These are phyloP conservation scores for Siphlonurus alternatus DNA, from an alignment of 2,888 invertebrate species.

Conservation along the genomic window DNA sequence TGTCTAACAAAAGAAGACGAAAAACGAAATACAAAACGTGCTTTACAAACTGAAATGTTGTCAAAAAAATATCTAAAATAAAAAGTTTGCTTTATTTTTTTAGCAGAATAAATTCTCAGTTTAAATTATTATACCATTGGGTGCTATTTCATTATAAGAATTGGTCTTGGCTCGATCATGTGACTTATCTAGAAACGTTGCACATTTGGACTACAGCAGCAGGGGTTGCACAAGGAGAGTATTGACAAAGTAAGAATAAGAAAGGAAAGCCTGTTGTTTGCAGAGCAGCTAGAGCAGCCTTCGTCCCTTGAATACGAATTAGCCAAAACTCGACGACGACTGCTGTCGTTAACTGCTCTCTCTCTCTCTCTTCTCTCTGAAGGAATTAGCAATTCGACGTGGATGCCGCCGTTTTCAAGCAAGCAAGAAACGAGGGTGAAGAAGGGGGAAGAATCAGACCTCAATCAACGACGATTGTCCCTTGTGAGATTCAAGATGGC, in stretches of 20 bases:
- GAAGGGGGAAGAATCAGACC: slow-evolving; percentile 8
- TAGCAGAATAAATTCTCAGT: background rate
- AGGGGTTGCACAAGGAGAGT: background rate
- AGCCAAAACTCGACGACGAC: background rate
- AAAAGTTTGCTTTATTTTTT: background rate
- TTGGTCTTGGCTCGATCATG: background rate
- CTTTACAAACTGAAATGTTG: background rate
- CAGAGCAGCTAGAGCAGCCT: background rate
- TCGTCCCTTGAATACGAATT: slow-evolving; percentile 1
- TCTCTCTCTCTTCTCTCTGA: background rate
- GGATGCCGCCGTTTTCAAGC: too few species aligned
- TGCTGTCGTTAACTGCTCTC: background rate
- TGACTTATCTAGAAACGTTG: background rate
- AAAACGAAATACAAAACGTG: background rate
- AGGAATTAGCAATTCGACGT: background rate
- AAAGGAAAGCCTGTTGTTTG: slow-evolving; percentile 2
- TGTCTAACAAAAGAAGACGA: background rate
- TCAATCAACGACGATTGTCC: slow-evolving; percentile 10
- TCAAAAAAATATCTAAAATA: background rate
- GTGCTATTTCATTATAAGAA: background rate
- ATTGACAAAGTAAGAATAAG: background rate
- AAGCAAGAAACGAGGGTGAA: slow-evolving; percentile 4
- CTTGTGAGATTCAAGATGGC: slow-evolving; percentile 2
- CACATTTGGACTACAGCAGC: background rate
- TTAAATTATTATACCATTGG: background rate